Evolutionary conservation across 2,113 vertebrate species (phyloP).

Genomic region (Cercocebus atys): DNA sequence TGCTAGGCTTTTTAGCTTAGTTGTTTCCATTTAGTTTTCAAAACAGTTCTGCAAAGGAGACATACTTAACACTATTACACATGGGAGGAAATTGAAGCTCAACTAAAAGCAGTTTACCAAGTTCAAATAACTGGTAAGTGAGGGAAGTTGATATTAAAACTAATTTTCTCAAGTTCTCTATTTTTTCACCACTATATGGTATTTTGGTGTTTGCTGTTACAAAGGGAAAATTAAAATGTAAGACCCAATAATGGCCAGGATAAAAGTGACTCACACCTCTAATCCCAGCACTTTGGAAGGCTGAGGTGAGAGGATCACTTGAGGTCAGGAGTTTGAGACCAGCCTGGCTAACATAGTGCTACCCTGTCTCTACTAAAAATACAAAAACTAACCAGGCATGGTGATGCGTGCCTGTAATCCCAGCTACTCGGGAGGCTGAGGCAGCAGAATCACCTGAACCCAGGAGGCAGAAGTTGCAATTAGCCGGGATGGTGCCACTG

Average conservation of each 20-base stretch:
- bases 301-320: too few species aligned
- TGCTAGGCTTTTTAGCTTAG: background rate
- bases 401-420: too few species aligned
- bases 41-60: background rate
- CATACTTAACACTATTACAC: background rate
- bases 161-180: background rate
- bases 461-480: too few species aligned
- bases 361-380: too few species aligned
- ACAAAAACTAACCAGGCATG: too few species aligned
- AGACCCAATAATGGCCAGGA: background rate
- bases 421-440: too few species aligned
- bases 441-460: too few species aligned
- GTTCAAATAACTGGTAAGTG: background rate
- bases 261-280: too few species aligned
- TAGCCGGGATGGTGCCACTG: too few species aligned
- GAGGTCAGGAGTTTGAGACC: too few species aligned
- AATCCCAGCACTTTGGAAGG: too few species aligned
- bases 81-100: background rate
- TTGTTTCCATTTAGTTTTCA: background rate
- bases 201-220: background rate
- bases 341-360: too few species aligned
- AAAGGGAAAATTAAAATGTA: background rate
- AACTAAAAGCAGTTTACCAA: background rate
- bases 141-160: background rate
- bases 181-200: background rate